phyloP scores from a whole-genome alignment of 1,140 invertebrate genomes.

The Drosophila athabasca region DNA sequence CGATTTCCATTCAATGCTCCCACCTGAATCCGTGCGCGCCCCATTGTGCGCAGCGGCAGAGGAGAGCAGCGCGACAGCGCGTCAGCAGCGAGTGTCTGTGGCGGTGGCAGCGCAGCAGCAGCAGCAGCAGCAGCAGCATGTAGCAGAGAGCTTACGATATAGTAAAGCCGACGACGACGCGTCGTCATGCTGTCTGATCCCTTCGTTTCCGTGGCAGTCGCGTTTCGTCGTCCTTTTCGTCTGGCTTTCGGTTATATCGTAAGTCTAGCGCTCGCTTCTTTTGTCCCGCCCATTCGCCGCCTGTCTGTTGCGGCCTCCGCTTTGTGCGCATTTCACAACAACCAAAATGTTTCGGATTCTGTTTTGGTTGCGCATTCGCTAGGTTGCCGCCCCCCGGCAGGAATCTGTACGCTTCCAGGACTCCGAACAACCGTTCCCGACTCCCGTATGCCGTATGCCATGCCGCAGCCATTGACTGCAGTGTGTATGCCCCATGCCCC shows the following conservation, averaged over 20 bases:
- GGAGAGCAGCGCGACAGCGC: too few species aligned
- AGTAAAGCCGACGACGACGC: constrained; percentile 15
- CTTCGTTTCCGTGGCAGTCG: neutral
- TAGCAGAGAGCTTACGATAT: constrained; percentile 20
- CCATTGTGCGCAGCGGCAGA: constrained; percentile 33
- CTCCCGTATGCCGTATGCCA: constrained; percentile 19
- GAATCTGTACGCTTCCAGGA: too few species aligned
- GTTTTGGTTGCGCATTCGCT: constrained; percentile 69
- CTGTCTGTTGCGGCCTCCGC: constrained; percentile 56
- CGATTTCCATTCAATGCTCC: neutral
- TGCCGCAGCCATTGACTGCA: constrained; percentile 27
- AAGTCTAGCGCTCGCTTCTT: constrained; percentile 37
- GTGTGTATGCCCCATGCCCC: constrained; percentile 12
- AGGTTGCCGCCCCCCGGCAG: constrained; percentile 1
- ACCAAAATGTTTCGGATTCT: constrained; percentile 70
- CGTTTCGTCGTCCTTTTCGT: constrained; percentile 7
- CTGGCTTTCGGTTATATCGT: constrained; percentile 51
- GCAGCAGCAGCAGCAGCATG: too few species aligned
- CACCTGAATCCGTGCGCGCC: neutral
- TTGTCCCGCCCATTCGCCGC: constrained; percentile 27
- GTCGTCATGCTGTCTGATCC: constrained; percentile 40
- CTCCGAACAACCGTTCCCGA: constrained; percentile 5
- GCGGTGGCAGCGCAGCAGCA: too few species aligned
- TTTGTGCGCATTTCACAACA: constrained; percentile 75
- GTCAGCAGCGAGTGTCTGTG: too few species aligned